Base-by-base conservation (phyloP, 2,113 vertebrate species). In the Larimichthys polyactis region DNA sequence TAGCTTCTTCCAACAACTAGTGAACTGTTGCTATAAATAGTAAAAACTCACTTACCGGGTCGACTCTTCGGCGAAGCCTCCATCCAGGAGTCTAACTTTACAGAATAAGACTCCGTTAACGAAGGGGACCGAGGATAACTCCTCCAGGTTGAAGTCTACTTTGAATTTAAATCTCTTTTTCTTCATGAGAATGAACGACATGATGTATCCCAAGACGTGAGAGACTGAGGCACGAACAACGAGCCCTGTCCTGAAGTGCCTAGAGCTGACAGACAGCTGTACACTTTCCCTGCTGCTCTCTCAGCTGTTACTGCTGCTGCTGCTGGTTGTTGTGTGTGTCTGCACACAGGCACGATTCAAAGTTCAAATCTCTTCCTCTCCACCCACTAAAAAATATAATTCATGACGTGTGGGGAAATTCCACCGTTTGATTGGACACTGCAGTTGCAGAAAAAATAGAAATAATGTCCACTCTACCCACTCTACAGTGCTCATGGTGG, bases 111-210 rank as follows among this genome's bases (percentile, higher is more conserved):
- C 96, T 24, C 96, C 97, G 79, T 98, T 99, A 20, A 99, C 97
- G 91, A 97, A 96, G 8, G 98, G 98, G 71, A 99, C 95, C 9
- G 96, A 98, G 0, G 97, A 98, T 59, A 99, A 83, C 65, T 98
- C 97, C 51, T 98, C 97, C 91, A 99, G 86, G 71, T 97, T 95
- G 82, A 98, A 96, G 87, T 97, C 96, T 64, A 99, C 97, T 91
- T 94, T 96, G 63, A 99, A 99, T 87, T 97, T 98, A 71, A 98
- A 99, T 89, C 95, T 96, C 95, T 99, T 99, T 63, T 97, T 99
- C 90, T 95, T 99, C 94, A 95, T 96, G 87, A 98, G 96, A 81
- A 94, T 95, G 94, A 98, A 97, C 20, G 97, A 96, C 96, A 97
- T 96, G 79, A 0, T 79, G 4, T 20, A 0, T 48, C 6, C 6